These are phyloP conservation scores for Pandemis corylana DNA, from an alignment of 2,888 invertebrate species.

Conservation along the genomic window DNA sequence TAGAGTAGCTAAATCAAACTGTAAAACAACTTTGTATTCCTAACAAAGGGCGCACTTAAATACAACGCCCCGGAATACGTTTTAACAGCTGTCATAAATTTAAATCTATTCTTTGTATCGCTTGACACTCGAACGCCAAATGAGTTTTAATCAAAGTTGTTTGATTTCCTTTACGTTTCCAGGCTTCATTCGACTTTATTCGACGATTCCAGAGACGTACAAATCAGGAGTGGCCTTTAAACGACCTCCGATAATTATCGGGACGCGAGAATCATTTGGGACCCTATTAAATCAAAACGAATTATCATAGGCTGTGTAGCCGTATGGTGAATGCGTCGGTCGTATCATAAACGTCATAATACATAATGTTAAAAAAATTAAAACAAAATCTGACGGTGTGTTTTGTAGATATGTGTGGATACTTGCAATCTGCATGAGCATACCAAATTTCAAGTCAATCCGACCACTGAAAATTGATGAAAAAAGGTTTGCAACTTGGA, in stretches of 20 bases:
- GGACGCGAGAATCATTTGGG: constrained; percentile 8
- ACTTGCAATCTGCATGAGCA: too few relatives aligned
- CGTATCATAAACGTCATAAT: too few relatives aligned
- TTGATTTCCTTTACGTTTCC: constrained; percentile 15
- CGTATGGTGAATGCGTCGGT: too few relatives aligned
- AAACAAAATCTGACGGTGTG: too few relatives aligned
- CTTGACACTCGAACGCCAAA: constrained; percentile 6
- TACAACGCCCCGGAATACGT: constrained; percentile 21
- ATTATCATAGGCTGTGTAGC: not conserved
- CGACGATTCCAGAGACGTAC: not conserved
- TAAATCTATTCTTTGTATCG: constrained; percentile 21
- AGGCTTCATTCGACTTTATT: not conserved
- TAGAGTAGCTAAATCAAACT: not conserved
- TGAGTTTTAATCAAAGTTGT: constrained; percentile 19
- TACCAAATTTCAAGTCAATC: too few relatives aligned
- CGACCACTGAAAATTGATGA: too few relatives aligned
- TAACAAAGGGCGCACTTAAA: constrained; percentile 25
- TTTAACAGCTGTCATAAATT: constrained; percentile 31
- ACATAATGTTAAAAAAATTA: too few relatives aligned
- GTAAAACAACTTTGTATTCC: constrained; percentile 28
- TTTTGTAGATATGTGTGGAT: too few relatives aligned
- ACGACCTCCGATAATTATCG: constrained; percentile 13
- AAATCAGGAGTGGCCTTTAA: constrained; percentile 3
- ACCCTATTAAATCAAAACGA: constrained; percentile 10
- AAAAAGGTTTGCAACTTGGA: too few relatives aligned